Evolutionary conservation across 2,113 vertebrate species (phyloP), one percentile per base, ranked within the genome.

Genomic region (Labeo rohita): DNA sequence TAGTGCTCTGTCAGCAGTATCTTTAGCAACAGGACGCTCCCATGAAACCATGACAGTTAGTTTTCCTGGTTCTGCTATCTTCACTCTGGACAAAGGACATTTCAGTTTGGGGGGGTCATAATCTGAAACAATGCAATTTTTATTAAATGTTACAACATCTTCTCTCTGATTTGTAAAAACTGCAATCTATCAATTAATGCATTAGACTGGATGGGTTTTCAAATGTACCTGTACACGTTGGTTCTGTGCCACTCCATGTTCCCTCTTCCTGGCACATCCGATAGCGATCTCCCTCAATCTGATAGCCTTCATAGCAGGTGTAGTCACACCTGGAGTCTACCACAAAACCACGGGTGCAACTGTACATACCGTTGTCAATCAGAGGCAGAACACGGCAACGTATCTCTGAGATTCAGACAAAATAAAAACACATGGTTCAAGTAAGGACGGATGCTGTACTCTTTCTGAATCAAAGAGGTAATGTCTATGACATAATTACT

Each of bases 261-360:
- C 96, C 96, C 0, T 94, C 91, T 47, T 96, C 95, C 94, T 93
- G 95, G 91, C 98, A 99, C 86, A 94, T 85, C 7, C 97, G 96
- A 0, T 95, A 96, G 65, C 92, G 95, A 75, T 97, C 95, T 0
- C 96, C 96, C 92, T 98, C 96, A 13, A 98, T 92, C 87, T 96
- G 94, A 91, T 97, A 98, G 8, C 98, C 98, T 0, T 92, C 93
- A 75, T 81, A 84, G 84, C 98, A 99, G 90, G 92, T 92, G 89
- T 97, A 99, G 85, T 97, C 95, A 10, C 98, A 99, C 88, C 96
- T 95, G 84, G 98, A 99, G 91, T 98, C 96, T 89, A 97, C 95
- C 89, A 95, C 89, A 47, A 96, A 94, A 0, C 97, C 96, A 0
- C 94, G 93, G 0, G 95, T 95, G 93, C 98, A 99, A 63, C 89